Percentiles rank a stretch among this genome's conserved stretches.
These are phyloP conservation scores for Paedocypris sp. DNA, from an alignment of 2,113 vertebrate species.

Conservation along the genomic window DNA sequence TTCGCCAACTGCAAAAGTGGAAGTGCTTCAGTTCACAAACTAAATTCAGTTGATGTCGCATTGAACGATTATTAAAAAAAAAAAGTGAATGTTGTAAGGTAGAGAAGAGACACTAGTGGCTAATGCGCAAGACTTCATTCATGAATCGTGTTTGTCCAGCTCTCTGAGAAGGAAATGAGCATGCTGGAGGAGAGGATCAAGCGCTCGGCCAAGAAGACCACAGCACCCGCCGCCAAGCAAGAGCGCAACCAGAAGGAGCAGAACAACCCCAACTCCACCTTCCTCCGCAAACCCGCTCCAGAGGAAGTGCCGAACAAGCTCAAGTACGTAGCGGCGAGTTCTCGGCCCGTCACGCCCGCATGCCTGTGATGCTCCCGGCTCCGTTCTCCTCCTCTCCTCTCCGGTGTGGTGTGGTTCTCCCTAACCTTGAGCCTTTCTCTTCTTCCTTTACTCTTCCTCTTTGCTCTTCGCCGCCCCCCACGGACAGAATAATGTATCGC, in stretches of 20 bases:
- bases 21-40: too few species aligned
- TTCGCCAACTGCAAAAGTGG: too few species aligned
- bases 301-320: slow-evolving; percentile 92
- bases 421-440: slow-evolving; percentile 32
- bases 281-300: slow-evolving; percentile 72
- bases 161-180: slow-evolving; percentile 98
- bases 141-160: slow-evolving; percentile 46
- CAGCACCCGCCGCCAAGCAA: slow-evolving; percentile 62
- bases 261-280: slow-evolving; percentile 64
- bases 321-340: slow-evolving; percentile 67
- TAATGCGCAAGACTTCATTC: background rate
- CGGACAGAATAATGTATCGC: slow-evolving; percentile 99
- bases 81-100: too few species aligned
- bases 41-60: too few species aligned
- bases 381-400: slow-evolving; percentile 48
- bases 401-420: slow-evolving; percentile 54
- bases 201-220: slow-evolving; percentile 81
- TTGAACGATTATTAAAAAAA: too few species aligned
- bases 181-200: slow-evolving; percentile 98
- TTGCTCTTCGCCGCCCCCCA: slow-evolving; percentile 82
- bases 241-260: slow-evolving; percentile 72
- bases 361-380: background rate
- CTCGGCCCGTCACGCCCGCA: too few species aligned
- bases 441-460: slow-evolving; percentile 66
- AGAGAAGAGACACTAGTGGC: background rate